Evolutionary conservation across 2,888 invertebrate species (phyloP).

Genomic region (Clusia tigrina): DNA sequence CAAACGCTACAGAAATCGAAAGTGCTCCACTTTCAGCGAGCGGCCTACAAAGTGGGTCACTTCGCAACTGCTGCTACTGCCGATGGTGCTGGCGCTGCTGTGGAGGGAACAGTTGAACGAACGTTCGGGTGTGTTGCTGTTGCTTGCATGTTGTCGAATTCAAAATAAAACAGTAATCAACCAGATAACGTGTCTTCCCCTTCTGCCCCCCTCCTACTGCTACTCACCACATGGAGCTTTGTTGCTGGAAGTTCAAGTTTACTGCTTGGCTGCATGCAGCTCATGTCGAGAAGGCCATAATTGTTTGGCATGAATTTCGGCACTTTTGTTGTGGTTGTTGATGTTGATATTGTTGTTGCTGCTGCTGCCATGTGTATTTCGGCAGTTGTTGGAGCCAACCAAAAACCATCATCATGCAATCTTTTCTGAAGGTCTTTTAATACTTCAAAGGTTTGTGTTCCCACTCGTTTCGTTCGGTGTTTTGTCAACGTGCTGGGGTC

Average conservation of each 20-base stretch:
- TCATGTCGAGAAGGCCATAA: too few species aligned
- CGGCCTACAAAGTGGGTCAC: neutral
- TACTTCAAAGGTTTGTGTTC: too few species aligned
- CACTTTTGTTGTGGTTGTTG: neutral
- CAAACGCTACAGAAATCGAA: conserved; percentile 2
- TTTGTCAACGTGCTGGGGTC: neutral
- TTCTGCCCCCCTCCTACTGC: too few species aligned
- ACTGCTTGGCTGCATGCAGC: too few species aligned
- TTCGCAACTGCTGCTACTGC: neutral
- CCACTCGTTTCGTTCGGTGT: neutral
- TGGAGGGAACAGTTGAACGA: neutral
- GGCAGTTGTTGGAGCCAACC: too few species aligned
- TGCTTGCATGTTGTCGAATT: neutral
- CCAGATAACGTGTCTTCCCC: too few species aligned
- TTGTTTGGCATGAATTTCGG: neutral
- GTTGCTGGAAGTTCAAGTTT: neutral
- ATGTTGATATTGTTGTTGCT: neutral
- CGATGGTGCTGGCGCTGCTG: too few species aligned
- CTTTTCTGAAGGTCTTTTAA: too few species aligned
- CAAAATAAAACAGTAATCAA: neutral
- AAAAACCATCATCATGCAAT: too few species aligned
- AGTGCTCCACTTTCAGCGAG: conserved; percentile 1
- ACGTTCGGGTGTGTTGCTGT: too few species aligned
- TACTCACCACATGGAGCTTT: too few species aligned
- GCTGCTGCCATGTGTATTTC: neutral